phyloP scores from a whole-genome alignment of 2,113 vertebrate genomes.

The Vidua chalybeata region DNA sequence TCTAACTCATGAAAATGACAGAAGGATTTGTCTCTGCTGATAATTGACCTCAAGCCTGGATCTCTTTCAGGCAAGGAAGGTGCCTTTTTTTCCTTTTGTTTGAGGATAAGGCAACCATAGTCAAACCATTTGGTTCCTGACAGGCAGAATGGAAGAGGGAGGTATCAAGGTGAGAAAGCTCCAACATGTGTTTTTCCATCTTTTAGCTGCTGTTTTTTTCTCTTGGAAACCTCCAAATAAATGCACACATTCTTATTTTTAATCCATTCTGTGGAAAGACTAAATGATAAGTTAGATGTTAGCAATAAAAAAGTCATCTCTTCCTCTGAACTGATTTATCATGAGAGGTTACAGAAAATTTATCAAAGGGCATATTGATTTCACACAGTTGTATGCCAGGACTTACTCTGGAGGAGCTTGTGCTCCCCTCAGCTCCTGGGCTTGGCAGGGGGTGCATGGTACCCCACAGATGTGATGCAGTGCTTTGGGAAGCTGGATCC shows the following conservation, averaged over 20 bases:
- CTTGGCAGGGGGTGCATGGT: not conserved
- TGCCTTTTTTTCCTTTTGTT: not conserved
- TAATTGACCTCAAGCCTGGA: not conserved
- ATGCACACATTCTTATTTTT: not conserved
- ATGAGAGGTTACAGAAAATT: slow-evolving; percentile 7
- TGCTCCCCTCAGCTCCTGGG: not conserved
- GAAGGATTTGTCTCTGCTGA: not conserved
- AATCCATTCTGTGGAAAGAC: not conserved
- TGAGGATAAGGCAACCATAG: not conserved
- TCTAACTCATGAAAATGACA: not conserved
- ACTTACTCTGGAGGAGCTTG: not conserved
- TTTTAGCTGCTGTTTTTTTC: not conserved
- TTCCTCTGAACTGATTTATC: not conserved
- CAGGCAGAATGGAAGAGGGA: not conserved
- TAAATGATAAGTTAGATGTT: not conserved
- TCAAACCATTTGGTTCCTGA: not conserved
- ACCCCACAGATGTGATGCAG: rapidly evolving
- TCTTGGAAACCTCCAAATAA: not conserved
- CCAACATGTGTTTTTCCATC: not conserved
- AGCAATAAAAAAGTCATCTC: not conserved
- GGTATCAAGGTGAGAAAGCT: not conserved
- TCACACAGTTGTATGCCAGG: not conserved
- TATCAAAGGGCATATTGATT: slow-evolving; percentile 20
- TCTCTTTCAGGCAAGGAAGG: not conserved
- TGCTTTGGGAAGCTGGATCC: not conserved